Percentiles rank a stretch among this genome's conserved stretches.
Conservation (phyloP, 2,113 vertebrate species). For the Epinephelus fuscoguttatus region DNA sequence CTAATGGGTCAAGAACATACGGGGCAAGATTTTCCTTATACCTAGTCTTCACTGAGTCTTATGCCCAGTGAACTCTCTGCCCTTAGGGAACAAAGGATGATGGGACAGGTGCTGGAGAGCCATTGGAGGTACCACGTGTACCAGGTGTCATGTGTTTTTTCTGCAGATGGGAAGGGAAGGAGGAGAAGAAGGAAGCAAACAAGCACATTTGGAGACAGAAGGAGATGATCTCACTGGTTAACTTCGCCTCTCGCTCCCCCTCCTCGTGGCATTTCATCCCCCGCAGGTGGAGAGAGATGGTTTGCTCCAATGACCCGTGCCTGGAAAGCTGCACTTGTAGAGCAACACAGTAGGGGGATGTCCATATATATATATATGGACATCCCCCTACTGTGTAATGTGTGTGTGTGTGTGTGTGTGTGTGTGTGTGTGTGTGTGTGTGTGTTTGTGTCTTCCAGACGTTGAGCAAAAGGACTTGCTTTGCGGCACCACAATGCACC, state of each 20-base stretch:
- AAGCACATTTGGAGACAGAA: conserved; percentile 55
- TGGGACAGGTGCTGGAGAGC: conserved; percentile 24
- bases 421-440: no score
- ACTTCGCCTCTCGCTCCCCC: conserved; percentile 35
- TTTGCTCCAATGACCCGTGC: conserved; percentile 58
- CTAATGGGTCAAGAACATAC: conserved; percentile 52
- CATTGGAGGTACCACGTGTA: background rate
- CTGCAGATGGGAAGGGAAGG: conserved; percentile 30
- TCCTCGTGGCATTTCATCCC: conserved; percentile 46
- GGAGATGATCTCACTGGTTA: conserved; percentile 78
- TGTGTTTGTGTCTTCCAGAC: conserved; percentile 31
- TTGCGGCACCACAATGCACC: conserved; percentile 74
- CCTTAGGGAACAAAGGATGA: conserved; percentile 9
- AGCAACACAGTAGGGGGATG: conserved; percentile 26
- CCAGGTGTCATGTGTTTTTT: conserved; percentile 48
- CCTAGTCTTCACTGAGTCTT: background rate
- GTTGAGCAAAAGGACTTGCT: conserved; percentile 25
- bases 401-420: no score
- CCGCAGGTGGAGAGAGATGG: conserved; percentile 59
- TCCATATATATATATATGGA: background rate
- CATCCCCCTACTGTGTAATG: no score
- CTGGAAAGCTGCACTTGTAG: conserved; percentile 67
- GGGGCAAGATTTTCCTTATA: conserved; percentile 13
- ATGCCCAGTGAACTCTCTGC: conserved; percentile 6
- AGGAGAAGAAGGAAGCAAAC: conserved; percentile 39